Evolutionary conservation across 1,140 invertebrate genomes (phyloP).

Genomic region (Dysdera silvatica): DNA sequence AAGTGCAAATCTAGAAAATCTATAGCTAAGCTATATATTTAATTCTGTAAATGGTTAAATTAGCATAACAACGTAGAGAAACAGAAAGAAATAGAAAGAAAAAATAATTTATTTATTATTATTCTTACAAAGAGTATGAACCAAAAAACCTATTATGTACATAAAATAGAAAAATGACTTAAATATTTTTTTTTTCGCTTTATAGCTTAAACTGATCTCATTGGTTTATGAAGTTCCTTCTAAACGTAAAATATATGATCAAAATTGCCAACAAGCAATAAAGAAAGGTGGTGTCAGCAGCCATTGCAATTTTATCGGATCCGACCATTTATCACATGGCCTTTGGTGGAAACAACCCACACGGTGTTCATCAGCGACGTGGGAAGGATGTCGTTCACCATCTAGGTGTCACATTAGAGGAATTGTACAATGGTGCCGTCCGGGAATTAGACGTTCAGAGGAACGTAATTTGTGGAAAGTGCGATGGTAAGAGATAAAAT

Average conservation of each 20-base stretch:
- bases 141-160: too few species aligned
- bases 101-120: too few species aligned
- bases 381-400: conserved; percentile 95
- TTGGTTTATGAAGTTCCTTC: conserved; percentile 97
- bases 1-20: too few species aligned
- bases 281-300: conserved; percentile 76
- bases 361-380: conserved; percentile 49
- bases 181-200: conserved; percentile 31
- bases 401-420: conserved; percentile 83
- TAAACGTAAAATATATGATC: conserved; percentile 90
- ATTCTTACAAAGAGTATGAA: too few species aligned
- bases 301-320: conserved; percentile 72
- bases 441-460: conserved; percentile 92
- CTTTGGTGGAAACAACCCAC: conserved; percentile 61
- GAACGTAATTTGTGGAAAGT: conserved; percentile 96
- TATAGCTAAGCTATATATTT: too few species aligned
- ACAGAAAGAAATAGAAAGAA: too few species aligned
- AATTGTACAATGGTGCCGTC: conserved; percentile 91
- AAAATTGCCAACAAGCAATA: conserved; percentile 93
- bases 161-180: conserved; percentile 56
- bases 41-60: too few species aligned
- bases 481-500: too few species aligned
- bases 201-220: conserved; percentile 93
- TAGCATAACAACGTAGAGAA: too few species aligned
- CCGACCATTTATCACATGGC: conserved; percentile 99